Base-by-base conservation (phyloP, 2,113 vertebrate genomes). In the Dicerorhinus sumatrensis region DNA sequence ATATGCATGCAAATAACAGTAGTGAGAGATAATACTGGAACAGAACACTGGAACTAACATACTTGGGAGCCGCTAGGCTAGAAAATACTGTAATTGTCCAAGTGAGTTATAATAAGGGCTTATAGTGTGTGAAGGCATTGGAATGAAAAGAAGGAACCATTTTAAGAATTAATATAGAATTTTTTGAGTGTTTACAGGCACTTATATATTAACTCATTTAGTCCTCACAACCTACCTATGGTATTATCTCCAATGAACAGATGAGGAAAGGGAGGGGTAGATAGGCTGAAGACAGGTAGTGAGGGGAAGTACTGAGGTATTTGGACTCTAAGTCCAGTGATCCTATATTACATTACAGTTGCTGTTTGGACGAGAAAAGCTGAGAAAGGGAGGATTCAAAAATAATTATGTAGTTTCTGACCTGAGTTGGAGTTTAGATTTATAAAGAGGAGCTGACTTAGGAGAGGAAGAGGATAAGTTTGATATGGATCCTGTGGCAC, bases 351-450 rank as follows among this genome's bases (percentile, higher is more conserved):
- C 21, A 36, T 42, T 39, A 27, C 25, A 54, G 17, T 67, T 72
- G 51, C 42, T 75, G 12, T 42, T 76, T 81, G 46, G 36, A 75
- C 51, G 42, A 83, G n/a, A 23, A 42, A 63, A 80, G 51, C 10
- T 54, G 31, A 54, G 27, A 90, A 16, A 81, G 27, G n/a, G 33
- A 63, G 16, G 36, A 60, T 42, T 81, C 33, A 10, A 77, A 82
- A 48, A 69, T 65, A 80, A 80, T 91, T 60, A 31, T 75, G 10
- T 92, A 42, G 33, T 91, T 94, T 95, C 36, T 83, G 84, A 70
- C 14, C 58, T 88, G 58, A 80, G 12, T 46, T 16, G 80, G 63
- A 60, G 25, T 84, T 81, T 97, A 33, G 14, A 93, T 36, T 91
- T 88, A 63, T 29, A 86, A 76, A 62, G 62, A 81, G 8, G 67